Evolutionary conservation across 2,797 vertebrate species (phyloP).

Genomic region (Anniella stebbinsi): DNA sequence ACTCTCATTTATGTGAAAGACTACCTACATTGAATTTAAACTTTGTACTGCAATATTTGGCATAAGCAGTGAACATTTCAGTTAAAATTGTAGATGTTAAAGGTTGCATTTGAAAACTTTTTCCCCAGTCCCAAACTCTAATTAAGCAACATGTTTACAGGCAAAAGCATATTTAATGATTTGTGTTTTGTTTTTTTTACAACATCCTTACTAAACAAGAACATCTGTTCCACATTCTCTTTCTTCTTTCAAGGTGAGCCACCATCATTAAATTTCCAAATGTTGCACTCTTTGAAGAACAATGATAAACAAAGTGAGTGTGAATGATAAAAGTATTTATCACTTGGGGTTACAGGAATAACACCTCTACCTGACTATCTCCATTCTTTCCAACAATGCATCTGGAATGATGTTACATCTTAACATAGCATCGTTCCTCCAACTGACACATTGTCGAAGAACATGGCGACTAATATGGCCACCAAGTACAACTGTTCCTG

Average conservation of each 20-base stretch:
- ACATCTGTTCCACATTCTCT: slow-evolving; percentile 69
- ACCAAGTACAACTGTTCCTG: too few species aligned
- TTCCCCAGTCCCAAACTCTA: slow-evolving; percentile 53
- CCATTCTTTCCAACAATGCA: not conserved
- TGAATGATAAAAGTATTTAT: slow-evolving; percentile 40
- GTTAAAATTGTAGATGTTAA: slow-evolving; percentile 20
- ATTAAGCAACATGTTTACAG: slow-evolving; percentile 66
- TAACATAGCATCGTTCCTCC: too few species aligned
- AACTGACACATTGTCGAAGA: not conserved
- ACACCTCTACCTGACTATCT: not conserved
- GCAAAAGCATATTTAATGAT: slow-evolving; percentile 66
- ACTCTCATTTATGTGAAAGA: not conserved
- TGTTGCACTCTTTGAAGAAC: slow-evolving; percentile 71
- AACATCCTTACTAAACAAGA: slow-evolving; percentile 68
- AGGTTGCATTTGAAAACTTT: slow-evolving; percentile 65
- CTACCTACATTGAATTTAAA: not conserved
- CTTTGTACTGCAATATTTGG: not conserved
- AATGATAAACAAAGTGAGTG: slow-evolving; percentile 48
- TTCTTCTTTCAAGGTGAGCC: slow-evolving; percentile 66
- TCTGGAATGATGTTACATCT: not conserved
- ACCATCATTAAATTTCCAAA: slow-evolving; percentile 74
- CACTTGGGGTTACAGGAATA: not conserved
- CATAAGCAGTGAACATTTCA: not conserved
- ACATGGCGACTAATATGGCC: too few species aligned
- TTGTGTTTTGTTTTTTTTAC: slow-evolving; percentile 72